Percentiles rank a stretch among this genome's conserved stretches.
Evolutionary conservation across 1,140 invertebrate species (phyloP).

Genomic region (Andrena cerasifolii): DNA sequence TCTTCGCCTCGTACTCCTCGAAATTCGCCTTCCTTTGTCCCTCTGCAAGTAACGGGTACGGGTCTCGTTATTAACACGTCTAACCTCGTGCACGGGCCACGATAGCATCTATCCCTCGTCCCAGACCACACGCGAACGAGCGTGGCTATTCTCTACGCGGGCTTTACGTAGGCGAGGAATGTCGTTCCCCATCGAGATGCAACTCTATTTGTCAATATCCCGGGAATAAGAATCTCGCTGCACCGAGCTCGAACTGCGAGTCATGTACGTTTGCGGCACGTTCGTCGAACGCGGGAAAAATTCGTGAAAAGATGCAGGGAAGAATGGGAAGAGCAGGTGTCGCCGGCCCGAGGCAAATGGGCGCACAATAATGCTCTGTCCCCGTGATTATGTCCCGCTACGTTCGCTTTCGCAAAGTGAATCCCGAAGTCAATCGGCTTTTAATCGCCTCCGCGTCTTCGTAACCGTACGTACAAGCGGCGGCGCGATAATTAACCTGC

Average conservation of each 20-base stretch:
- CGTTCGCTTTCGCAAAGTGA: not conserved
- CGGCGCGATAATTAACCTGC: constrained; percentile 18
- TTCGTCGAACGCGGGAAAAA: not conserved
- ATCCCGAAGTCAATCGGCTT: not conserved
- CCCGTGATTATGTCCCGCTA: not conserved
- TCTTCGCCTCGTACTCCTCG: constrained; percentile 90
- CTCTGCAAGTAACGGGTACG: constrained; percentile 82
- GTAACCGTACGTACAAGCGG: not conserved
- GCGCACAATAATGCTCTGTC: not conserved
- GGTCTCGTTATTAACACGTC: constrained; percentile 2
- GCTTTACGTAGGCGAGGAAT: not conserved
- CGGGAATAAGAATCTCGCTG: no score
- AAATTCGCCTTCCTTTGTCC: constrained; percentile 91
- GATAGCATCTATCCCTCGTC: constrained; percentile 11
- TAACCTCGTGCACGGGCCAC: not conserved
- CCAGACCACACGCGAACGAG: constrained; percentile 1
- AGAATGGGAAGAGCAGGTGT: not conserved
- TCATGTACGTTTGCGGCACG: no score
- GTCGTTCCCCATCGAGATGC: constrained; percentile 6
- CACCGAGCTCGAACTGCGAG: no score
- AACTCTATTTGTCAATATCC: constrained; percentile 19
- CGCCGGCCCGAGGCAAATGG: not conserved
- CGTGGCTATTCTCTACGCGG: not conserved
- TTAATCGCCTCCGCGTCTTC: not conserved
- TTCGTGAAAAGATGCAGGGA: not conserved